Conservation (phyloP, 2,888 invertebrate genomes). For the Hartigia nigra region DNA sequence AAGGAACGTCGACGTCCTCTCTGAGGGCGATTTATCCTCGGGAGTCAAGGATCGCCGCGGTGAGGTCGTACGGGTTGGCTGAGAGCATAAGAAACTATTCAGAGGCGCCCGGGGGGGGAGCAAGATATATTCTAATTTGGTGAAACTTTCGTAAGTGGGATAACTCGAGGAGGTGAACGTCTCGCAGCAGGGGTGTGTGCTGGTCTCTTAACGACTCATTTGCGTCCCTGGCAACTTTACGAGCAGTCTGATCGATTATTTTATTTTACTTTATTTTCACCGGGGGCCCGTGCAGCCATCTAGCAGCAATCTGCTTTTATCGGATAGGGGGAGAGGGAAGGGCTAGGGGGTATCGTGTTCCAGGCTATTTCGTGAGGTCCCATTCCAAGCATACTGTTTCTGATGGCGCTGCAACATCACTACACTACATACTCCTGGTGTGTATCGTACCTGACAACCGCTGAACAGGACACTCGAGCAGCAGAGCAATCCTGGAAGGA, state of each 20-base stretch:
- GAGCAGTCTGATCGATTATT: conserved; percentile 57
- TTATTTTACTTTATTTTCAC: conserved; percentile 51
- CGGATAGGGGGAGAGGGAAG: no score
- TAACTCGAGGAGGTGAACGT: conserved; percentile 31
- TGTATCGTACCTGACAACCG: neutral
- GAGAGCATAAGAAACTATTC: conserved; percentile 9
- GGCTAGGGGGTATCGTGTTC: neutral
- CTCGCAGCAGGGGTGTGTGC: conserved; percentile 47
- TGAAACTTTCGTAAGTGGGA: conserved; percentile 44
- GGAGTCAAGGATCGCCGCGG: neutral
- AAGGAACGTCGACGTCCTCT: neutral
- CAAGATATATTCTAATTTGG: conserved; percentile 44
- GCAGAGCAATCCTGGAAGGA: neutral
- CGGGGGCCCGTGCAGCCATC: conserved; percentile 26
- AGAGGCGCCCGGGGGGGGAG: conserved; percentile 10
- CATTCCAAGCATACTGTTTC: neutral
- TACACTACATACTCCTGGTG: neutral
- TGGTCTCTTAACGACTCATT: conserved; percentile 59
- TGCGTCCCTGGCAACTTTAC: conserved; percentile 52
- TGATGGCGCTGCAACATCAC: neutral
- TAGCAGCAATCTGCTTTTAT: neutral
- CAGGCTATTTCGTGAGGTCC: neutral
- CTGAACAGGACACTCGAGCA: neutral
- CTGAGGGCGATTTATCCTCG: neutral
- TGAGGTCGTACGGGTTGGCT: neutral